Base-by-base conservation (phyloP, 2,113 vertebrate genomes). In the Corythornis madagascariensis region DNA sequence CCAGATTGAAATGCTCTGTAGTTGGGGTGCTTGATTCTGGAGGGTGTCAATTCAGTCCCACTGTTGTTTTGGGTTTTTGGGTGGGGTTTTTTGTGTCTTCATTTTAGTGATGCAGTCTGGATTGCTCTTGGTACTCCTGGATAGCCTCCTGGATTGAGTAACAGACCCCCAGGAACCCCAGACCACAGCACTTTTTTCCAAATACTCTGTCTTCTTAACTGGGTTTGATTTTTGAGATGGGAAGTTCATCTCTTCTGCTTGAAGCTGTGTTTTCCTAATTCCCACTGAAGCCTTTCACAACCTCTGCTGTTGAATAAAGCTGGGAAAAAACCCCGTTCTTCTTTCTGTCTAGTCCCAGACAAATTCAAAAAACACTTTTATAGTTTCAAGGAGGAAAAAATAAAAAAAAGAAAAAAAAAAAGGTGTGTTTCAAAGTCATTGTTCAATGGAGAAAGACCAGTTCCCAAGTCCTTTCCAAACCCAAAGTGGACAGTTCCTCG, bases 401-500 rank as follows among this genome's bases (percentile, higher is more conserved):
- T 63, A n/a, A 31, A 48, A 22, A 35, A 35, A 35, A 35, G 35
- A 35, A 35, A 82, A 72, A 91, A 20, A 53, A 48, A 87, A 69
- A 91, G 57, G 38, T 29, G 24, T 2, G 3, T 63, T 91, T 82
- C 35, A 4, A 80, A 74, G 53, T 35, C 43, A 70, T 67, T 82
- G 53, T 65, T 84, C 66, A 43, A 13, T 60, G 65, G 72, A 90
- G 48, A 86, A 93, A 93, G 60, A 50, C 8, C 47, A 67, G 48
- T 63, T 90, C 73, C 53, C 52, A 55, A 64, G 63, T 50, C 35
- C 79, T 82, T 88, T 94, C 76, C 79, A 76, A 84, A 83, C 33
- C 69, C 22, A 71, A 94, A 96, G 81, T 90, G 56, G 82, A 79
- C 69, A 77, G 87, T 94, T 94, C 87, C 86, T 87, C 88, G 57